phyloP scores from a whole-genome alignment of 2,797 vertebrate genomes.

The Acropternis orthonyx region DNA sequence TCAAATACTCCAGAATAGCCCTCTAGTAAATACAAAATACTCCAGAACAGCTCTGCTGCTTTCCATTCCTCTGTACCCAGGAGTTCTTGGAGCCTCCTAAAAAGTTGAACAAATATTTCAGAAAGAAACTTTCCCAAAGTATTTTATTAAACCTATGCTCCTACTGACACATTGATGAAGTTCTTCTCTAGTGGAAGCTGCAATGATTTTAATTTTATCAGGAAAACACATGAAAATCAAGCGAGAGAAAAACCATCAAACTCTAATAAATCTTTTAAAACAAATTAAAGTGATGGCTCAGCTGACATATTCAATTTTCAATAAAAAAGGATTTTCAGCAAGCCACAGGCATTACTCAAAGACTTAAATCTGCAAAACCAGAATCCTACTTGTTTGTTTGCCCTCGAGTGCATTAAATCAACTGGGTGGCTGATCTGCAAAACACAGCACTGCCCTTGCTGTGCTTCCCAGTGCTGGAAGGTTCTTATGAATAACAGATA shows the following conservation, averaged over 20 bases:
- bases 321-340: conserved; percentile 34
- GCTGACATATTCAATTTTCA: conserved; percentile 53
- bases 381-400: conserved; percentile 19
- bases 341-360: conserved; percentile 28
- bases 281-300: conserved; percentile 63
- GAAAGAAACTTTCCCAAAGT: background rate
- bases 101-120: background rate
- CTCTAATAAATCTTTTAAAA: conserved; percentile 67
- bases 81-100: background rate
- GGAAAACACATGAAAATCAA: conserved; percentile 48
- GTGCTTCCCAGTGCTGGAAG: accelerated
- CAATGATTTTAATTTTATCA: conserved; percentile 61
- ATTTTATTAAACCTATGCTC: background rate
- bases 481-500: background rate
- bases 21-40: background rate
- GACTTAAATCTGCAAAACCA: conserved; percentile 22
- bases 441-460: background rate
- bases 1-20: background rate
- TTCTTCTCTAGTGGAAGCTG: conserved; percentile 36
- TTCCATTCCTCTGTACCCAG: background rate
- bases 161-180: conserved; percentile 45
- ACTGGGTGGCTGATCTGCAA: background rate
- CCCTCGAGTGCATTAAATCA: conserved; percentile 32
- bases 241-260: conserved; percentile 40
- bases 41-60: background rate